Percentiles rank a stretch among this genome's conserved stretches.
These are phyloP conservation scores for Crenichthys baileyi DNA, from an alignment of 2,797 vertebrate species.

Conservation along the genomic window DNA sequence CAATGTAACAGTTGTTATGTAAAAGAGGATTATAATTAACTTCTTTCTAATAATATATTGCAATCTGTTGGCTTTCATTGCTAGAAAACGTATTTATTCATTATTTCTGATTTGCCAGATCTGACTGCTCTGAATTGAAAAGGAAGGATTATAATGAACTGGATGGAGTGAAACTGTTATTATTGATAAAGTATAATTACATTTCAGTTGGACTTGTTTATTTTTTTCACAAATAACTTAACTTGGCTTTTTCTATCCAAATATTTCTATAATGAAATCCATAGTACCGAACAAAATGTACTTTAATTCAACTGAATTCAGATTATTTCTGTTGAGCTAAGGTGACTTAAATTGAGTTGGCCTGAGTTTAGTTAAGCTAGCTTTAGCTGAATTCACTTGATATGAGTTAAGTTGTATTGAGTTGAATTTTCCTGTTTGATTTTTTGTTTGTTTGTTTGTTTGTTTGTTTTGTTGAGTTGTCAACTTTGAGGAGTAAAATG, in stretches of 20 bases:
- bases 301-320: neutral
- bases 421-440: neutral
- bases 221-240: neutral
- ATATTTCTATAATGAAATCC: neutral
- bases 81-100: neutral
- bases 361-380: neutral
- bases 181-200: neutral
- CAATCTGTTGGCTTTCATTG: neutral
- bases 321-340: too few species aligned
- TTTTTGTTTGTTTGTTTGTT: too few species aligned
- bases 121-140: neutral
- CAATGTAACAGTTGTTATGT: neutral
- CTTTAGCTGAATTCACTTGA: too few species aligned
- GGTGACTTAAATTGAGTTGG: neutral
- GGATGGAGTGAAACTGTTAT: neutral
- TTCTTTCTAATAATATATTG: neutral
- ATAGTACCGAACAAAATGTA: neutral
- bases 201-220: neutral
- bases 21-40: constrained; percentile 1
- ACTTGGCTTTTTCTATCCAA: neutral
- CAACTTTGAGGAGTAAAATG: neutral
- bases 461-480: neutral
- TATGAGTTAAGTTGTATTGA: neutral
- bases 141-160: neutral
- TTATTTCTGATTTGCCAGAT: neutral